Evolutionary conservation across 30 jellyfish, hydroid and myxozoan genomes (phyloP).

Genomic region (Rhopilema esculentum): DNA sequence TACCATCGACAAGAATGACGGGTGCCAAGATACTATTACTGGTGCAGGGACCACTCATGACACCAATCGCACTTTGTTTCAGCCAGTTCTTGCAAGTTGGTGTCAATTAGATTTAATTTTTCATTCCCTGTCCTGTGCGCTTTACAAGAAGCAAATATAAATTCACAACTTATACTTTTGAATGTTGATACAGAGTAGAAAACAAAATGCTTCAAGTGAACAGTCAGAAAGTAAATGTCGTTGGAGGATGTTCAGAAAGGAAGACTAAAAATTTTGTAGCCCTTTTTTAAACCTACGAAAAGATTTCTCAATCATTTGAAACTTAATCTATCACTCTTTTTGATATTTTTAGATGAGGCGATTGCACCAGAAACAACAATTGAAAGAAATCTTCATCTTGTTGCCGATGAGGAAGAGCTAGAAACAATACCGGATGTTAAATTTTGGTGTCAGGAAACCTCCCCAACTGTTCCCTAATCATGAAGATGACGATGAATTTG

Average conservation of each 20-base stretch:
- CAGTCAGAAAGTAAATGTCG: no score
- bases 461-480: slow-evolving; percentile 39
- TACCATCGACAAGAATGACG: slow-evolving; percentile 57
- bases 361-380: neutral
- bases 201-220: no score
- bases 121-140: no score
- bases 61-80: slow-evolving; percentile 60
- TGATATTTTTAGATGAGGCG: neutral
- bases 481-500: slow-evolving; percentile 15
- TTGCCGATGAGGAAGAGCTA: slow-evolving; percentile 39
- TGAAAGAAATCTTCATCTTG: slow-evolving; percentile 11
- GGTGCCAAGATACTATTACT: slow-evolving; percentile 34
- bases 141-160: no score
- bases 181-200: no score
- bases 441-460: slow-evolving; percentile 26
- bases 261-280: no score
- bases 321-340: neutral
- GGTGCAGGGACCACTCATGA: slow-evolving; percentile 56
- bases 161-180: no score
- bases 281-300: no score
- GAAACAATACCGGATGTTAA: no score
- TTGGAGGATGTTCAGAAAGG: no score
- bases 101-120: neutral
- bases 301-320: neutral
- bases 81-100: slow-evolving; percentile 53